Evolutionary conservation across 64 coral and sea anemone species (phyloP), one percentile per base, ranked within the genome.

Genomic region (Hydrozoanthus tunicans): DNA sequence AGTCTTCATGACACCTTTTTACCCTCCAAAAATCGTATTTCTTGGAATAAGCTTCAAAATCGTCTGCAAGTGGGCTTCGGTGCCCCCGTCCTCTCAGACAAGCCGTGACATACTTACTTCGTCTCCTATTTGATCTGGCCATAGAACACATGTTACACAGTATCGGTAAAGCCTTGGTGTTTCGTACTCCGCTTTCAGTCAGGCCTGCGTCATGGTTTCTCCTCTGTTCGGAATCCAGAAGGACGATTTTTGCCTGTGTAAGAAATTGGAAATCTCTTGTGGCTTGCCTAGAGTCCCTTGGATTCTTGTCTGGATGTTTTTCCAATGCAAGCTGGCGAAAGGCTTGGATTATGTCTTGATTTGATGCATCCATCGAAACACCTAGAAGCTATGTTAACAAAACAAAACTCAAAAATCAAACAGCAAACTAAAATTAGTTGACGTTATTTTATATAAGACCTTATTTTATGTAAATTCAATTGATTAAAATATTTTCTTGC

Each of bases 241-340:
- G 90, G 57, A 66, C 51, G 70, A 91, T 81, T 91, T 81, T 91
- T n/a, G 90, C 90, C 4, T 43, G 75, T 51, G 90, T 91, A 6
- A 91, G 77, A 56, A 65, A n/a, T 79, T 91, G 77, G 62, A 80
- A 91, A 54, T 91, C 25, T 53, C 56, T 64, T 7, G 90, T 91
- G 15, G 90, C 90, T 7, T 53, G 27, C 7, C 27, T 67, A 43
- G n/a, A 17, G 26, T 91, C 90, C 1, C 53, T 63, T 79, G 62
- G 77, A 58, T 91, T 91, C 62, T 91, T 91, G 90, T 91, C 90
- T 20, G 90, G 90, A 63, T 91, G 90, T 80, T 53, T 79, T 43
- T 91, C 90, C 54, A 32, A 51, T 66, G 90, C 74, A 62, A 78
- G 77, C 20, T 64, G 75, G 81, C 90, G 90, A 53, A 81, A 91